Conservation (phyloP, 2,888 invertebrate genomes). For the Limnephilus rhombicus region DNA sequence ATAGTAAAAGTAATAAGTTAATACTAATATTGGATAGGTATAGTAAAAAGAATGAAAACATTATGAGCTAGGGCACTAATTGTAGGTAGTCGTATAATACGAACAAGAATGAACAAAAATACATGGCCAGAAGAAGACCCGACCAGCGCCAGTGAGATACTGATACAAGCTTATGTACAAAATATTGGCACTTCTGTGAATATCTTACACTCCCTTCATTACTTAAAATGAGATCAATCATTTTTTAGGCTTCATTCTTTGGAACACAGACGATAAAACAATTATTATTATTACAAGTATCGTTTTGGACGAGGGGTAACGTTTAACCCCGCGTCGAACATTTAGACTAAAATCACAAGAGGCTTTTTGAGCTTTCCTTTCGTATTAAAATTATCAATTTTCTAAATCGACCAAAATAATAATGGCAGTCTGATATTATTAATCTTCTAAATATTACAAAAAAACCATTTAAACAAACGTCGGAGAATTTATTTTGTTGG, state of each 20-base stretch:
- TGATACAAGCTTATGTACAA: slow-evolving; percentile 51
- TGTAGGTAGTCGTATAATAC: neutral
- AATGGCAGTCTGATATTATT: slow-evolving; percentile 1
- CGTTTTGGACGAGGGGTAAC: slow-evolving; percentile 9
- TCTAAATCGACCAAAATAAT: slow-evolving; percentile 18
- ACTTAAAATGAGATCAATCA: slow-evolving; percentile 65
- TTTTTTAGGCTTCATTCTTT: slow-evolving; percentile 62
- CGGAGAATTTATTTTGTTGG: neutral
- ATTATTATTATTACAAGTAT: slow-evolving; percentile 52
- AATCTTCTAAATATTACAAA: slow-evolving; percentile 10
- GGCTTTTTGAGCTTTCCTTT: slow-evolving; percentile 45
- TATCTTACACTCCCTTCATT: slow-evolving; percentile 50
- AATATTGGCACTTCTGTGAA: slow-evolving; percentile 61
- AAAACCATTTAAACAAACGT: neutral
- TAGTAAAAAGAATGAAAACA: slow-evolving; percentile 29
- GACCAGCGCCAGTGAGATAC: slow-evolving; percentile 23
- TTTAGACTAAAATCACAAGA: slow-evolving; percentile 63
- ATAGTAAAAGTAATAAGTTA: slow-evolving; percentile 24
- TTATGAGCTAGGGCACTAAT: slow-evolving; percentile 17
- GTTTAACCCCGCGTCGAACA: slow-evolving; percentile 22
- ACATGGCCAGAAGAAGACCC: slow-evolving; percentile 62
- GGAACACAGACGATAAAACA: slow-evolving; percentile 57
- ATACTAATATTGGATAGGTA: slow-evolving; percentile 11
- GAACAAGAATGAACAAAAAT: slow-evolving; percentile 32
- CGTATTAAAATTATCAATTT: slow-evolving; percentile 26